Evolutionary conservation across 2,888 invertebrate species (phyloP).

Genomic region (Polydrusus pterygomalis): DNA sequence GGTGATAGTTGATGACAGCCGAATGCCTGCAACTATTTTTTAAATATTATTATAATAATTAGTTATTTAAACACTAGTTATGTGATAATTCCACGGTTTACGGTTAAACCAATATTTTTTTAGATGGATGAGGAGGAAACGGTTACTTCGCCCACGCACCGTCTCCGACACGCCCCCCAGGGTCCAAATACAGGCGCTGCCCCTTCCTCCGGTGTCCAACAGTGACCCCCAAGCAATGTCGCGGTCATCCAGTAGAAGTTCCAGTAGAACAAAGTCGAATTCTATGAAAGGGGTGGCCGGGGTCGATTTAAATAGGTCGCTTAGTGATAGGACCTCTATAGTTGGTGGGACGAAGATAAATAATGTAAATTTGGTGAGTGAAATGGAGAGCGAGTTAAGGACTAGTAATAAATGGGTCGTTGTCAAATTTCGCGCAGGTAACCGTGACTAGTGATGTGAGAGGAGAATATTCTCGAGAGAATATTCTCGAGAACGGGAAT

Average conservation of each 20-base stretch:
- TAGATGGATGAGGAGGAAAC: slow-evolving; percentile 66
- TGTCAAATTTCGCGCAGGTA: too few species aligned
- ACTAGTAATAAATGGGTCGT: too few species aligned
- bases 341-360: slow-evolving; percentile 71
- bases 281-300: slow-evolving; percentile 79
- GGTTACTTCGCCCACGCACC: slow-evolving; percentile 79
- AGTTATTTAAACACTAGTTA: too few species aligned
- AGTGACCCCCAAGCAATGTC: slow-evolving; percentile 70
- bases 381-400: background rate
- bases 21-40: too few species aligned
- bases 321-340: slow-evolving; percentile 70
- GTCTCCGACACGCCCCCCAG: slow-evolving; percentile 78
- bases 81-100: too few species aligned
- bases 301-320: slow-evolving; percentile 77
- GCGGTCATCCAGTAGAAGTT: slow-evolving; percentile 78
- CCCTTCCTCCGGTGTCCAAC: slow-evolving; percentile 74
- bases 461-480: too few species aligned
- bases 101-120: too few species aligned
- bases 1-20: too few species aligned
- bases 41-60: too few species aligned
- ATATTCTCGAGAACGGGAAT: too few species aligned
- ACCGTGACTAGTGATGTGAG: too few species aligned
- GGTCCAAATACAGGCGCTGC: slow-evolving; percentile 72
- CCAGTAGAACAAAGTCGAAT: slow-evolving; percentile 79
- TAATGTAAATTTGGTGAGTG: slow-evolving; percentile 79